Conservation (phyloP, 2,888 invertebrate genomes). For the Pseudanteris insignis region DNA sequence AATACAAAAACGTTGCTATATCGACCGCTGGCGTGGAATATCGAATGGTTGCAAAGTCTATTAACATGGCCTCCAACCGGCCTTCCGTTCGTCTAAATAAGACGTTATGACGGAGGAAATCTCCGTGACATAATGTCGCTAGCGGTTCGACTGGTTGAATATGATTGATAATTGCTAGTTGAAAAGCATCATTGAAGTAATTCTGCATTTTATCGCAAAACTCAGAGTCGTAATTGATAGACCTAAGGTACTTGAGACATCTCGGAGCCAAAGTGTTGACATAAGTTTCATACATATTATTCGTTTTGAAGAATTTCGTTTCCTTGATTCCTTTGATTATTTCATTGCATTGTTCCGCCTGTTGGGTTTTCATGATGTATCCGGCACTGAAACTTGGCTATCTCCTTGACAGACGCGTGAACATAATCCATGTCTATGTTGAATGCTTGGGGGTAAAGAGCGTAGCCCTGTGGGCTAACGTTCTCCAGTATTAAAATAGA, state of each 20-base stretch:
- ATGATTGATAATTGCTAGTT: conserved; percentile 40
- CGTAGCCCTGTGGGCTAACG: conserved; percentile 47
- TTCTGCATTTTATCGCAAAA: conserved; percentile 51
- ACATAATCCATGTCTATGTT: conserved; percentile 50
- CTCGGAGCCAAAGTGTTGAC: conserved; percentile 35
- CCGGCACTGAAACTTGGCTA: conserved; percentile 56
- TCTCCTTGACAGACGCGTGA: conserved; percentile 51
- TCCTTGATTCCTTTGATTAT: conserved; percentile 46
- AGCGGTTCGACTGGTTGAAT: conserved; percentile 52
- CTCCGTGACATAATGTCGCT: conserved; percentile 58
- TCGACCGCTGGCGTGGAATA: conserved; percentile 57
- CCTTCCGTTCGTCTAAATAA: conserved; percentile 47
- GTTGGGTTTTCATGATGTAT: conserved; percentile 52
- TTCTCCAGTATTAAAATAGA: conserved; percentile 53
- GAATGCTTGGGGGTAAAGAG: conserved; percentile 26
- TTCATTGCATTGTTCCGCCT: conserved; percentile 45
- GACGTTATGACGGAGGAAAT: conserved; percentile 56
- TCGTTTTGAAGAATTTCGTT: conserved; percentile 27
- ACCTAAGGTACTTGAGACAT: conserved; percentile 45
- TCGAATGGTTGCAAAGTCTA: conserved; percentile 54
- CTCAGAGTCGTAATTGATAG: conserved; percentile 43
- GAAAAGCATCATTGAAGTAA: conserved; percentile 42
- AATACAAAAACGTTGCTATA: conserved; percentile 54
- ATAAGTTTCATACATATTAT: background rate
- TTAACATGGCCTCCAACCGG: conserved; percentile 35